Evolutionary conservation across 2,888 invertebrate genomes (phyloP).

Genomic region (Agapostemon virescens): DNA sequence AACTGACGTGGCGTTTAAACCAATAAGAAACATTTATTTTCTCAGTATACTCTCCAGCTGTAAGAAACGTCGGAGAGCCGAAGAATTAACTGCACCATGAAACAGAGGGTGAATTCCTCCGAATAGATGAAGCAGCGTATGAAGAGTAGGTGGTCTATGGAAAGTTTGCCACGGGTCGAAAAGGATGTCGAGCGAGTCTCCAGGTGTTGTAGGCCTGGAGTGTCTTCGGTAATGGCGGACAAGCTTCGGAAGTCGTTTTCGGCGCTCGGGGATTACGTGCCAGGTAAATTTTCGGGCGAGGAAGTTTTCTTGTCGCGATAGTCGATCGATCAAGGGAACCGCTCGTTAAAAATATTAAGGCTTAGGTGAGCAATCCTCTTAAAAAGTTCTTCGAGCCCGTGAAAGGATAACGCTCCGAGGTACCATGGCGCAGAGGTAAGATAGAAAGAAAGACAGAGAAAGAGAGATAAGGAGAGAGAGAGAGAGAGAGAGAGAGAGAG

Average conservation of each 20-base stretch:
- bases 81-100: no score
- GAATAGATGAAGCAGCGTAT: no score
- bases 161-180: background rate
- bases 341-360: slow-evolving; percentile 69
- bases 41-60: no score
- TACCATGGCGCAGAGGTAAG: background rate
- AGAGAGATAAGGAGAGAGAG: background rate
- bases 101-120: background rate
- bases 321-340: slow-evolving; percentile 42
- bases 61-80: no score
- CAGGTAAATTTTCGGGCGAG: slow-evolving; percentile 39
- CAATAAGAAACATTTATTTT: no score
- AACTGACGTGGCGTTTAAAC: no score
- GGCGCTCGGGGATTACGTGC: slow-evolving; percentile 14
- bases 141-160: no score
- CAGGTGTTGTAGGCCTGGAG: background rate
- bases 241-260: background rate
- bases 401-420: slow-evolving; percentile 43
- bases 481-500: background rate
- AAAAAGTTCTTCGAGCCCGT: slow-evolving; percentile 60
- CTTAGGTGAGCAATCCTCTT: slow-evolving; percentile 68
- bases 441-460: background rate
- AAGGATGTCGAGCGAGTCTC: background rate
- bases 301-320: slow-evolving; percentile 22
- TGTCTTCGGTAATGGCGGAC: background rate